Evolutionary conservation across 35 echinoderm and acorn worm species (phyloP), one percentile per base, ranked within the genome.

Genomic region (Strongylocentrotus purpuratus): DNA sequence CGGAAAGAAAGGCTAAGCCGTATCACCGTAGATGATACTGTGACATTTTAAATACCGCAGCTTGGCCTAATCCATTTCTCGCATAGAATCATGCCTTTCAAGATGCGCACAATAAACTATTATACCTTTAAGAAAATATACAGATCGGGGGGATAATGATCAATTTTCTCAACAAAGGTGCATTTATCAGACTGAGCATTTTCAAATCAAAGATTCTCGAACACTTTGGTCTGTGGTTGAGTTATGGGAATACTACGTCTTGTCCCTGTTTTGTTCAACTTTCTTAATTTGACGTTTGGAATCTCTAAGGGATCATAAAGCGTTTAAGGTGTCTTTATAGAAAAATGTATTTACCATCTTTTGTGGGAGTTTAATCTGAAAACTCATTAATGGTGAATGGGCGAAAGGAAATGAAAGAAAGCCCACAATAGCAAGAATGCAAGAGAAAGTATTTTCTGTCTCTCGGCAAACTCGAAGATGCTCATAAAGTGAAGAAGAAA

Each of bases 301-400:
- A 78, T 78, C 65, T 78, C 65, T n/a, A 22, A 22, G 65, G 65
- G 22, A 78, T 78, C 65, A 28, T 78, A 78, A 78, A 78, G 20
- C 65, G 65, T 78, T 78, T 78, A 78, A 78, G 65, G 65, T 78
- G 65, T 78, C 65, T 2, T 78, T 78, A 78, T 5, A 78, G 25
- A 28, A 78, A n/a, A 78, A 78, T n/a, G 65, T 78, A n/a, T 78
- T n/a, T 22, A n/a, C 22, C 20, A n/a, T n/a, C 65, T 78, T 78
- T 78, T 78, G 65, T 28, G 7, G 25, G 28, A n/a, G 65, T 78
- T 78, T 78, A 78, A 78, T 78, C 65, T 78, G 65, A 7, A 31
- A 78, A n/a, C 65, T 28, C 65, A 78, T 78, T 78, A 78, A 78
- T 78, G 65, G 20, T 78, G 65, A 78, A 78, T n/a, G 65, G 65